Base-by-base conservation (phyloP, 2,113 vertebrate species). In the Colius striatus region DNA sequence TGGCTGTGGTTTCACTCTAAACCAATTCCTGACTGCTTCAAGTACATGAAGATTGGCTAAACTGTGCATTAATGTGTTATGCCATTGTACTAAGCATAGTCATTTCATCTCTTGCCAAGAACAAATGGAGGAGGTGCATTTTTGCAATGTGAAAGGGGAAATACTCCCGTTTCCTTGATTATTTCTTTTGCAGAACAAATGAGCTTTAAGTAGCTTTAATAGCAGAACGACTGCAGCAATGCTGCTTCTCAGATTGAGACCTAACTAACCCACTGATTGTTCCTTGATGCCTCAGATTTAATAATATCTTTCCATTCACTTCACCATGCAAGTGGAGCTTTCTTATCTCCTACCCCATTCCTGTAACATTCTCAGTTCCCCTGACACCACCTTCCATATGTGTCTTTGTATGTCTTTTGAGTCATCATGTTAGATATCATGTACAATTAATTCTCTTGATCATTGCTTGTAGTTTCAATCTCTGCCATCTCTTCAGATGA, bases 341-440 rank as follows among this genome's bases (percentile, higher is more conserved):
- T 72, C 30, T 85, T 71, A 66, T 60, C 71, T 78, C 29, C 34
- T 32, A 16, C 14, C 16, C 13, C 30, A 19, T 81, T 77, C 29
- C 26, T 38, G 5, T 21, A 70, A 81, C 63, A 81, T 51, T 57
- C 32, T 61, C n/a, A 1, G 29, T 79, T 82, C 16, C 22, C 17
- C 25, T 6, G 3, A 16, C 11, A 26, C 16, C 1, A 1, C 8
- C 14, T 82, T 88, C 41, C 16, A 4, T 48, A 2, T 20, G 1
- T 26, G 10, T 73, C 53, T 63, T 10, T 60, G 34, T 63, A 58
- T 29, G 16, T 32, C 3, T 15, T 34, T 67, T 43, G 47, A 43
- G 62, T 41, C 10, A 27, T 6, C 3, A 45, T 34, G 27, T 32
- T 70, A 50, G 34, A 27, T 63, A 16, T 41, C 6, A 2, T 0